These are phyloP conservation scores for Eilema caniola DNA, from an alignment of 2,888 invertebrate species.

Conservation along the genomic window DNA sequence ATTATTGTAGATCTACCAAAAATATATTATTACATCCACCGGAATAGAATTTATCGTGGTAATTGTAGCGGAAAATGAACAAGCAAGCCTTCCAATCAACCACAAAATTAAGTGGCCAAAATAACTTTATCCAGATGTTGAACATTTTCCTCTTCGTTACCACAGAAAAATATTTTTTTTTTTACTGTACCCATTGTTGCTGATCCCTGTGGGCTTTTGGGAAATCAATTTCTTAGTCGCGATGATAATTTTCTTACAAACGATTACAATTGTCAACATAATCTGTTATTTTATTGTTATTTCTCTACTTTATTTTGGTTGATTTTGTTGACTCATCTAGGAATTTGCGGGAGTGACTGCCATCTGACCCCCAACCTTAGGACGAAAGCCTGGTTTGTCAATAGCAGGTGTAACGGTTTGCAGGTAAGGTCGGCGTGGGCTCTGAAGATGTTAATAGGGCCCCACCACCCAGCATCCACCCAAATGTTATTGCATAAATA, in stretches of 20 bases:
- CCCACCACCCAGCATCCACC: no score
- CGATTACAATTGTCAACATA: neutral
- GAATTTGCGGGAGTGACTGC: no score
- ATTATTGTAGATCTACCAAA: constrained; percentile 3
- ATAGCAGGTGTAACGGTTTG: no score
- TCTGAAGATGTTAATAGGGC: no score
- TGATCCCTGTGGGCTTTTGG: neutral
- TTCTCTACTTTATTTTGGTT: neutral
- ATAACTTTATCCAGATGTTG: constrained; percentile 14
- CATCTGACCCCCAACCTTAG: no score
- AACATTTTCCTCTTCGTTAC: constrained; percentile 2
- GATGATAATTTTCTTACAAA: neutral
- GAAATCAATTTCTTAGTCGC: neutral
- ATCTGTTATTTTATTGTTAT: neutral
- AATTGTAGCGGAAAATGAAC: constrained; percentile 20
- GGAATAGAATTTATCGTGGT: neutral
- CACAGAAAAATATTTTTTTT: neutral
- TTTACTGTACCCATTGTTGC: neutral
- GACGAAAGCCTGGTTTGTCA: no score
- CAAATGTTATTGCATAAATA: no score
- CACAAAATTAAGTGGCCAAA: constrained; percentile 20
- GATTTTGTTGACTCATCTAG: neutral
- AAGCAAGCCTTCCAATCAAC: constrained; percentile 22
- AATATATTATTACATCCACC: neutral
- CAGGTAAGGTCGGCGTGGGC: no score